Base-by-base conservation (phyloP, 2,797 vertebrate genomes). In the Taenioides sp. region DNA sequence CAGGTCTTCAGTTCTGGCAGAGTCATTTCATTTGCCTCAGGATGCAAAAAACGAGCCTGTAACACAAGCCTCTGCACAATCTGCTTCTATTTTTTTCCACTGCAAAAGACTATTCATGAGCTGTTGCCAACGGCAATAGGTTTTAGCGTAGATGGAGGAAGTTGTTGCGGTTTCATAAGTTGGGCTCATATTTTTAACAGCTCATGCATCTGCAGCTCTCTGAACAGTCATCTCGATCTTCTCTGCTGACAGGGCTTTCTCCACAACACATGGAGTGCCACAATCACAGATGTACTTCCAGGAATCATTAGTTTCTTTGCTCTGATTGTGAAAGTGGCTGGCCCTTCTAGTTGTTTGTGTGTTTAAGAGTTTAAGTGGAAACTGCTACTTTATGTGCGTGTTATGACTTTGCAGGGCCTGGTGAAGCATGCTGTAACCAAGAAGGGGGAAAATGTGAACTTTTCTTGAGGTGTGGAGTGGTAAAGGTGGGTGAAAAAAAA, bases 181-280 rank as follows among this genome's bases (percentile, higher is more conserved):
- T 17, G 61, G 52, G 65, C 70, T 81, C 12, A 49, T 66, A 76
- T 67, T 77, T 84, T 69, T 74, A 72, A 73, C 63, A 57, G 66
- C 40, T 65, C 1, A 7, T 67, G 60, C 55, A 67, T 87, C 70
- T 78, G 75, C 74, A 82, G 57, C 10, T 43, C 82, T 84, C 57
- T 71, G 61, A 67, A 68, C 52, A 11, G 73, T 73, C 71, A 78
- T 82, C 73, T 68, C 72, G 79, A 65, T 77, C 62, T 76, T 67
- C 79, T 69, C 57, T 76, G 74, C 83, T 84, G 79, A 79, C 60
- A 58, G 23, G 40, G 43, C 43, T 70, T 74, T 77, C 52, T 70
- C 49, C 75, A 58, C 7, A 69, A 50, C 75, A 74, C 68, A 75
- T 60, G 61, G 20, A 73, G 37, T 22, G 34, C 58, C 82, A 63